A percentile compares a stretch with the other conserved stretches of the same genome.
Evolutionary conservation across 2,888 invertebrate species (phyloP).

Genomic region (Patella pellucida): DNA sequence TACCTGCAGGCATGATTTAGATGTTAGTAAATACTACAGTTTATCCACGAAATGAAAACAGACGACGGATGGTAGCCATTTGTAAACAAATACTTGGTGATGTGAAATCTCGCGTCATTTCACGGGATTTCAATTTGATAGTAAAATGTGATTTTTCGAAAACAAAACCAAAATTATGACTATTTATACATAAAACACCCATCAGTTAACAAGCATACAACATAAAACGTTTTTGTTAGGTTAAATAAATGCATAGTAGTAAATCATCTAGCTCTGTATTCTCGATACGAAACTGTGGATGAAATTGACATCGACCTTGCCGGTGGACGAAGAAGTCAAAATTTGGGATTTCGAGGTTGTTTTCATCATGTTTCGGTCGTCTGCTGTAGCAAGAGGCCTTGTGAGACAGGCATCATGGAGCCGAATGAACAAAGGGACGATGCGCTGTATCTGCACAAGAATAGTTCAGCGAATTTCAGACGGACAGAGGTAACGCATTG

Average conservation of each 20-base stretch:
- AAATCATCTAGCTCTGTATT: neutral
- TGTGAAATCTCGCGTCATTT: neutral
- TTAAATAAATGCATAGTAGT: too few species aligned
- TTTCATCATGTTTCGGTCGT: conserved; percentile 44
- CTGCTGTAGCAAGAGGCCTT: conserved; percentile 35
- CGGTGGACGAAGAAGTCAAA: conserved; percentile 36
- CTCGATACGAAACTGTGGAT: conserved; percentile 27
- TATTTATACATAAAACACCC: too few species aligned
- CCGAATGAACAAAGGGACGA: conserved; percentile 29
- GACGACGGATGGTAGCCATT: conserved; percentile 44
- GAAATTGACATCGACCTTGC: conserved; percentile 39
- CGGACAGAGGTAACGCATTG: too few species aligned
- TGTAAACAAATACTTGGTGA: conserved; percentile 44
- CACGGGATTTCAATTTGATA: too few species aligned
- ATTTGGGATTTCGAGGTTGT: neutral
- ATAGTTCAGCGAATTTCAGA: conserved; percentile 17
- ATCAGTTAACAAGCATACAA: too few species aligned
- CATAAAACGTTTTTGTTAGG: too few species aligned
- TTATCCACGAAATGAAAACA: neutral
- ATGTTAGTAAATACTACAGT: too few species aligned
- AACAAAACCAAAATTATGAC: too few species aligned
- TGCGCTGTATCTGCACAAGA: conserved; percentile 36
- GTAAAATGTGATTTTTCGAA: too few species aligned
- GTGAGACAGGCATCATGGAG: conserved; percentile 37
- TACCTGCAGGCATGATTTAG: conserved; percentile 27